Conservation (phyloP, 2,797 vertebrate genomes). For the Bradypodion pumilum region DNA sequence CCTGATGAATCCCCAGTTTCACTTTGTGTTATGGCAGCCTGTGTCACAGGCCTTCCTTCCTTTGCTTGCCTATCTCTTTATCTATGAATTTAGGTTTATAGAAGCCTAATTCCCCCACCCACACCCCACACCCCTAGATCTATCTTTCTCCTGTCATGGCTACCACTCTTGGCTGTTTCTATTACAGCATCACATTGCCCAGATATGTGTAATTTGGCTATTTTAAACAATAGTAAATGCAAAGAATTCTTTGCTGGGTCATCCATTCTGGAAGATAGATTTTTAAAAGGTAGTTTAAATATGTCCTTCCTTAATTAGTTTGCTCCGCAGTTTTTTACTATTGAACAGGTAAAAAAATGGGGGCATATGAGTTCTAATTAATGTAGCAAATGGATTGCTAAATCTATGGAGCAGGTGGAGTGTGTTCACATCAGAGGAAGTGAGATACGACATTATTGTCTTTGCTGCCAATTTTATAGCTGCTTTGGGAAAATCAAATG, state of each 20-base stretch:
- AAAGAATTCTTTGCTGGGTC: neutral
- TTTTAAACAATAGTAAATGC: neutral
- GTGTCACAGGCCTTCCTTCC: too few species aligned
- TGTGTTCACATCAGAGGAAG: neutral
- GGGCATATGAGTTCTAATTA: slow-evolving; percentile 5
- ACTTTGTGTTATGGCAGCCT: too few species aligned
- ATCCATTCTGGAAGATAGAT: neutral
- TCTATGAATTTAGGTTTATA: too few species aligned
- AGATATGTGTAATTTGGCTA: neutral
- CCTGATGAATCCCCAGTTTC: too few species aligned
- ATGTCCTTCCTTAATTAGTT: slow-evolving; percentile 10
- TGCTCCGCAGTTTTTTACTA: slow-evolving; percentile 9
- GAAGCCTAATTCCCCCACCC: too few species aligned
- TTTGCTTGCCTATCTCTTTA: too few species aligned
- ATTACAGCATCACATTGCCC: neutral
- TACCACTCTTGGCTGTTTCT: neutral
- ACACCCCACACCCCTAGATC: too few species aligned
- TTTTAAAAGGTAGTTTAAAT: slow-evolving; percentile 6
- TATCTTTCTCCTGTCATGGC: too few species aligned
- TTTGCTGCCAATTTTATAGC: slow-evolving; percentile 9
- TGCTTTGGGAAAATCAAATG: slow-evolving; percentile 18
- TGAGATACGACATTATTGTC: slow-evolving; percentile 10
- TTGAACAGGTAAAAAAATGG: neutral
- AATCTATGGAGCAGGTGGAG: neutral
- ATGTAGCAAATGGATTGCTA: neutral